Evolutionary conservation across 1,140 invertebrate genomes (phyloP), one percentile per base, ranked within the genome.

Genomic region (Zaprionus davidi): DNA sequence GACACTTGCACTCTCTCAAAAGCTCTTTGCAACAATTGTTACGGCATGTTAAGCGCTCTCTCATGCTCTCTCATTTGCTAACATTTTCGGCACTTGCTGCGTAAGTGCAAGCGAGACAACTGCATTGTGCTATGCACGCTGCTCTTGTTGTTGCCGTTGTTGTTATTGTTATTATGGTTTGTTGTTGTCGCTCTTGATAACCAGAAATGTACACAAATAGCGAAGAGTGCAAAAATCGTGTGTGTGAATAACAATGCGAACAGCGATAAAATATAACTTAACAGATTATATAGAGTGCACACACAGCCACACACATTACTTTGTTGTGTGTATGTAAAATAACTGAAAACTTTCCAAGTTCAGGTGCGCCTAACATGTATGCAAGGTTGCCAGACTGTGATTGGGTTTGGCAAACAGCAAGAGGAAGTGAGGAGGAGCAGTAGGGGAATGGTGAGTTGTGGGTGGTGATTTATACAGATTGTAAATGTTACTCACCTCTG

Each of bases 401-500:
- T 12, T 46, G 20, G n/a, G 24, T 55, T 51, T 51, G 46, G 5
- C 46, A n/a, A 20, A n/a, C 46, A n/a, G 1, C 5, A n/a, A 17
- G 38, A 7, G n/a, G 15, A n/a, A n/a, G n/a, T 7, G 41, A 3
- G 41, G 46, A 22, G 44, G 17, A 46, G 41, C 7, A n/a, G 17
- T 28, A 26, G 36, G 31, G 28, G 22, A 20, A 3, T 22, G 17
- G 13, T 53, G 24, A 9, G 34, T 15, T 13, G 28, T 12, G 36
- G 28, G 28, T 51, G 46, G 17, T 22, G 20, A 51, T 51, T 51
- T 51, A 51, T 20, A 51, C 46, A 12, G 41, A 5, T 26, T 15
- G 4, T 3, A 12, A 67, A 3, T 13, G 46, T 53, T 66, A 85
- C 85, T 92, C 58, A 97, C 96, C 94, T 97, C 97, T 22, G 97